Evolutionary conservation across 2,888 invertebrate species (phyloP), one percentile per base, ranked within the genome.

Genomic region (Luperina nickerlii): DNA sequence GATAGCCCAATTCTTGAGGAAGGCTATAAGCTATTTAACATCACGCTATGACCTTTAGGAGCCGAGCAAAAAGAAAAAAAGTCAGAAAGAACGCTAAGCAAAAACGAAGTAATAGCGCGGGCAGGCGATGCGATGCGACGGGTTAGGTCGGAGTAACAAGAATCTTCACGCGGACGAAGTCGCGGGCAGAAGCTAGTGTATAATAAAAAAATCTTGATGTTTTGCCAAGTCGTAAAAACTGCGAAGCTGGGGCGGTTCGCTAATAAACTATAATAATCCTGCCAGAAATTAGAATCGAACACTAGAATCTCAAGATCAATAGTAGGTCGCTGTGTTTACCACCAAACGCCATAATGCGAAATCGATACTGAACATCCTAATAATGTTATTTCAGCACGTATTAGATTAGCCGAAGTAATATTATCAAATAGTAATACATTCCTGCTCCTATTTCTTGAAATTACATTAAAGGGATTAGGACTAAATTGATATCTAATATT

Each of bases 331-430:
- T 57, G 6, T 66, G 70, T 83, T 81, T 54, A 54, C 62, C 24
- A 78, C n/a, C 66, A 62, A 84, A 38, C 67, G 27, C 54, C 42
- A 11, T 85, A 85, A 81, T 84, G 57, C 67, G 67, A 63, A 73
- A 86, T 76, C 73, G 24, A 76, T 86, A 45, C 6, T 57, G 54
- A 74, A 63, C 60, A 65, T 65, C 68, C n/a, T 42, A 72, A 74
- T 71, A 81, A 68, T 80, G 66, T 86, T 87, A 76, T 88, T 86
- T 69, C 83, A 80, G 86, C 69, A 70, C n/a, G 60, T 78, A 83
- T 86, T 83, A 83, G 60, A 57, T 69, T 54, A 75, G n/a, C 73
- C 67, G n/a, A 76, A 68, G 68, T n/a, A 60, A 57, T 5, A 20
- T 60, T 57, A n/a, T 54, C 76, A 74, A 74, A 79, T 62, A 76